These are phyloP conservation scores for Onychomys arenicola DNA, from an alignment of 2,797 vertebrate genomes.

Conservation along the genomic window DNA sequence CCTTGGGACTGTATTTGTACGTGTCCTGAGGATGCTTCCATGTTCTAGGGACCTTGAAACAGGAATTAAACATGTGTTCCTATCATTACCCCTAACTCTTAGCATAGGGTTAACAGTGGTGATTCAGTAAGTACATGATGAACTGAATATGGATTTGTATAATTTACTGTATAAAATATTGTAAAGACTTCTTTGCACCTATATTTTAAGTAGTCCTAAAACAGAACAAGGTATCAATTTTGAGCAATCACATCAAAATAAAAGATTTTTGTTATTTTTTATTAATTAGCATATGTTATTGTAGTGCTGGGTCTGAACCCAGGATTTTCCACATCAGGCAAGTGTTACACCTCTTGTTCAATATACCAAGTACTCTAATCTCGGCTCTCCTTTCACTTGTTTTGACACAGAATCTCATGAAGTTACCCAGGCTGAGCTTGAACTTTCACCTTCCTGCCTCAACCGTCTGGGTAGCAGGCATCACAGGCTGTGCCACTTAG, in stretches of 20 bases:
- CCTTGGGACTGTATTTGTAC: neutral
- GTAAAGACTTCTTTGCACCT: slow-evolving; percentile 24
- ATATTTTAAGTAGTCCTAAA: slow-evolving; percentile 49
- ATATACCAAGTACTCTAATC: neutral
- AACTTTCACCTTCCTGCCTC: neutral
- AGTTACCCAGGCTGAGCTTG: neutral
- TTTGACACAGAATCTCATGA: neutral
- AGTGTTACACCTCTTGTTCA: neutral
- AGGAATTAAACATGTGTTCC: neutral
- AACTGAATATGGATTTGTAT: neutral
- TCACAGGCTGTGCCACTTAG: neutral
- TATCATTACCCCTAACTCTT: neutral
- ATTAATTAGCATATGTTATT: neutral
- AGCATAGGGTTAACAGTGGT: neutral
- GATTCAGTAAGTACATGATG: neutral
- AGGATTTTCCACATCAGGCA: neutral
- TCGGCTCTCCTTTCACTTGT: neutral
- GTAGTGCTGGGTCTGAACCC: neutral
- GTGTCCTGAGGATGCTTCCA: neutral
- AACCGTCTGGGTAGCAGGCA: neutral
- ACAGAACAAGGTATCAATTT: slow-evolving; percentile 15
- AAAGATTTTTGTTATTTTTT: neutral
- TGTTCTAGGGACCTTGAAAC: neutral
- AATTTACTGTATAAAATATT: slow-evolving; percentile 38
- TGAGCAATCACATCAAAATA: neutral